A percentile compares a stretch with the other conserved stretches of the same genome.
Evolutionary conservation across 2,797 vertebrate species (phyloP).

Genomic region (Alfaro cultratus): DNA sequence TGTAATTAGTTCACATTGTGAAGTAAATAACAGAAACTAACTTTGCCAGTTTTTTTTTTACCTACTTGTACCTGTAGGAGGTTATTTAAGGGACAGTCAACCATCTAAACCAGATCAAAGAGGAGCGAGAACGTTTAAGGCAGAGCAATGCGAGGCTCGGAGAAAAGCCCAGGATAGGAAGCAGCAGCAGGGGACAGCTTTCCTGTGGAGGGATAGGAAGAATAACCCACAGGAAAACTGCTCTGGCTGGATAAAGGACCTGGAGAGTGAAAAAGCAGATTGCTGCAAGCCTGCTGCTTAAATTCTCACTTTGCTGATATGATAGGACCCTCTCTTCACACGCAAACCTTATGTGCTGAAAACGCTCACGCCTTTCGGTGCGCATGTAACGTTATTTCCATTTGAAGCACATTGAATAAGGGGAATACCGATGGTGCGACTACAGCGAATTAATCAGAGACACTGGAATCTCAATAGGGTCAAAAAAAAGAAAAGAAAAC

Average conservation of each 20-base stretch:
- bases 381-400: constrained; percentile 31
- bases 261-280: constrained; percentile 77
- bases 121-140: constrained; percentile 63
- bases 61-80: neutral
- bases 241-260: constrained; percentile 76
- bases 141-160: constrained; percentile 61
- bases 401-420: constrained; percentile 34
- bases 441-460: constrained; percentile 27
- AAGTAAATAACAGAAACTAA: neutral
- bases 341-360: constrained; percentile 51
- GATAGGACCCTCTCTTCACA: constrained; percentile 72
- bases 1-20: neutral
- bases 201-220: constrained; percentile 81
- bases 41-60: neutral
- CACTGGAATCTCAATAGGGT: constrained; percentile 37
- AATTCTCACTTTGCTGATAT: constrained; percentile 71
- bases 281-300: constrained; percentile 60
- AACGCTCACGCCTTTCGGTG: constrained; percentile 50
- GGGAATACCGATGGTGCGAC: constrained; percentile 51
- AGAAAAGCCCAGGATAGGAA: constrained; percentile 79
- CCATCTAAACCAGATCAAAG: constrained; percentile 56
- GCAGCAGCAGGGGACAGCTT: constrained; percentile 72
- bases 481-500: constrained; percentile 27
- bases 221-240: constrained; percentile 82
- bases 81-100: neutral